These are phyloP conservation scores for Pseudanteris insignis DNA, from an alignment of 2,888 invertebrate genomes.

Conservation along the genomic window DNA sequence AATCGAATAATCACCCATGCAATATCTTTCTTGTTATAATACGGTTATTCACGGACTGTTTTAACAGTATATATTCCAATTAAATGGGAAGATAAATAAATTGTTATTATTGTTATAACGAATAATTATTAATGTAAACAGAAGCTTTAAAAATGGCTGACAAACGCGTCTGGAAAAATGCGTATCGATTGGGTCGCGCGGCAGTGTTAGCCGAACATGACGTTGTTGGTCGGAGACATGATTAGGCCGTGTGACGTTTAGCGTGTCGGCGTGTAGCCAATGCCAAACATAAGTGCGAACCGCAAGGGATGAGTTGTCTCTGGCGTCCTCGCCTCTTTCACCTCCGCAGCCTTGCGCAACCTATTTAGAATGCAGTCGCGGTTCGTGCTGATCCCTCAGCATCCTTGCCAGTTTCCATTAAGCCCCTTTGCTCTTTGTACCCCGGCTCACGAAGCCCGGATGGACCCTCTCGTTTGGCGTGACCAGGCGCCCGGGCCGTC, in stretches of 20 bases:
- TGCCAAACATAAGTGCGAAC: slow-evolving; percentile 36
- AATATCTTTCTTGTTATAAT: no score
- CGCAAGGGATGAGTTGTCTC: slow-evolving; percentile 43
- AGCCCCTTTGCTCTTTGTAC: no score
- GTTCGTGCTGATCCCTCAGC: slow-evolving; percentile 52
- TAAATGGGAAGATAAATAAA: no score
- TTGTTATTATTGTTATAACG: no score
- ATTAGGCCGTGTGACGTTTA: slow-evolving; percentile 39
- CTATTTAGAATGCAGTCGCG: slow-evolving; percentile 58
- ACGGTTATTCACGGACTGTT: no score
- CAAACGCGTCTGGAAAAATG: background rate
- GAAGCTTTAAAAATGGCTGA: background rate
- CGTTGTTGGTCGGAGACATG: slow-evolving; percentile 32
- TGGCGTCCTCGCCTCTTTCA: background rate
- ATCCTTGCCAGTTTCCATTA: slow-evolving; percentile 21
- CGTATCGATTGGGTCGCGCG: slow-evolving; percentile 18
- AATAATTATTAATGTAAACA: no score
- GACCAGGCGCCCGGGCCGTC: background rate
- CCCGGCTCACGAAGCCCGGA: no score
- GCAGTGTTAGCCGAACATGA: slow-evolving; percentile 27
- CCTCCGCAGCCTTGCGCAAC: slow-evolving; percentile 21
- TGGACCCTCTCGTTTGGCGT: no score
- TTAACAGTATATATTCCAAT: no score
- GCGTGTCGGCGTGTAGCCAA: slow-evolving; percentile 33
- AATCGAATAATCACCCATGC: no score